Percentiles rank a stretch among this genome's conserved stretches.
Evolutionary conservation across 2,797 vertebrate species (phyloP).

Genomic region (Vultur gryphus): DNA sequence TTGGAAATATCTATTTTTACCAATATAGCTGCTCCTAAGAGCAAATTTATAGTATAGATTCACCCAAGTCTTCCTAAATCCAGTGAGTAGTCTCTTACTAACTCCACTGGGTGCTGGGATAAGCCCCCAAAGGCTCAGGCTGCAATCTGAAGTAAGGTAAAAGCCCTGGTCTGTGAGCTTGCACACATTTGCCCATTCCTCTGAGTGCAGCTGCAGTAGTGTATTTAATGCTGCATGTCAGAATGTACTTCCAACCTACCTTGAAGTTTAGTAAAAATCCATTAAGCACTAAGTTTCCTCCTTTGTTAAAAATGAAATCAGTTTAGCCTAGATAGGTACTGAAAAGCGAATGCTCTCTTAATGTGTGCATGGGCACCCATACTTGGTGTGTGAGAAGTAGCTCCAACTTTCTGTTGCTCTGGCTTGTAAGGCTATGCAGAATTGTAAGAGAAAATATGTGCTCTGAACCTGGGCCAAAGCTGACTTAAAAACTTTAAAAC

Average conservation of each 20-base stretch:
- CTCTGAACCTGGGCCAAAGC: background rate
- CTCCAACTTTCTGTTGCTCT: background rate
- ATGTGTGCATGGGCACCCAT: background rate
- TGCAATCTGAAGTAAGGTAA: background rate
- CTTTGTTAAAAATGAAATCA: background rate
- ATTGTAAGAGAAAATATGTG: background rate
- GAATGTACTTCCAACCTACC: background rate
- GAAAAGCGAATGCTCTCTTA: background rate
- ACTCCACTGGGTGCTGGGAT: background rate
- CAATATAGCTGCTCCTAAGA: background rate
- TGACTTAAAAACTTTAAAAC: background rate
- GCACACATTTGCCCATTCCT: background rate
- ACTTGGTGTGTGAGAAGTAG: background rate
- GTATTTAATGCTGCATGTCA: conserved; percentile 21
- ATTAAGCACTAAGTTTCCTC: conserved; percentile 8
- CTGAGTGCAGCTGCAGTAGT: background rate
- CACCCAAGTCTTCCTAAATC: background rate
- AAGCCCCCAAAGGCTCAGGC: background rate
- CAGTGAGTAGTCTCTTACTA: background rate
- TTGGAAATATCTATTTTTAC: background rate
- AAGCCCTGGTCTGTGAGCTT: background rate
- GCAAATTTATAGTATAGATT: background rate
- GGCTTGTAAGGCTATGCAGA: background rate
- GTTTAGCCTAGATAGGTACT: background rate
- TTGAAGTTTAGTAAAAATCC: conserved; percentile 9